A percentile compares a stretch with the other conserved stretches of the same genome.
Conservation (phyloP, 1,140 invertebrate species). For the Mamestra configurata region DNA sequence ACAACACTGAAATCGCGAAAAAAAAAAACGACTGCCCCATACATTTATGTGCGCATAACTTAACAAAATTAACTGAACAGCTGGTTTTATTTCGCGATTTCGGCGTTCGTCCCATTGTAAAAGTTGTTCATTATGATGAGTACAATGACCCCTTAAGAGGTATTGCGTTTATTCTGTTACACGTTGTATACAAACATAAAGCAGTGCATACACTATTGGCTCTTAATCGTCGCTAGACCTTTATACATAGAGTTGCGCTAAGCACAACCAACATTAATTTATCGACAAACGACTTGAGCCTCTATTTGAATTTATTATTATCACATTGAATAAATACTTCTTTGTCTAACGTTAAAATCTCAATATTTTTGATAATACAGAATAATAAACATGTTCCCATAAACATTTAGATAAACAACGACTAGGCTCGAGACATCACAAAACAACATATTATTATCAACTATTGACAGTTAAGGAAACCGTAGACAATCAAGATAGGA, state of each 20-base stretch:
- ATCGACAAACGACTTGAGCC: not conserved
- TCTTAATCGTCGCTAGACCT: not conserved
- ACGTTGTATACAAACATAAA: conserved; percentile 15
- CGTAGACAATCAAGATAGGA: not conserved
- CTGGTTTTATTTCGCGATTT: too few relatives aligned
- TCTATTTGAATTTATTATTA: conserved; percentile 5
- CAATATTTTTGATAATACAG: not conserved
- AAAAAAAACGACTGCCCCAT: too few relatives aligned
- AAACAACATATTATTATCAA: not conserved
- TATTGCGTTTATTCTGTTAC: too few relatives aligned
- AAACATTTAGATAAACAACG: not conserved
- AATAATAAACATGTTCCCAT: not conserved
- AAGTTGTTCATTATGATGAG: too few relatives aligned
- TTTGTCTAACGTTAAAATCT: not conserved
- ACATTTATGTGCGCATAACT: too few relatives aligned
- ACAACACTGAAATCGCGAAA: too few relatives aligned
- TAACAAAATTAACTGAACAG: too few relatives aligned
- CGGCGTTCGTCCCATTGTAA: too few relatives aligned
- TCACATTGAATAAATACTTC: conserved; percentile 34
- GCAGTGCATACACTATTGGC: not conserved
- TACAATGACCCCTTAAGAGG: too few relatives aligned
- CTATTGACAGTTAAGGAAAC: not conserved
- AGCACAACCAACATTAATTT: conserved; percentile 1
- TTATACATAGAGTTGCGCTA: not conserved
- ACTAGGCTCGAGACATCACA: conserved; percentile 17